Percentiles rank a stretch among this genome's conserved stretches.
Conservation (phyloP, 2,888 invertebrate genomes). For the Eurytoma californica region DNA sequence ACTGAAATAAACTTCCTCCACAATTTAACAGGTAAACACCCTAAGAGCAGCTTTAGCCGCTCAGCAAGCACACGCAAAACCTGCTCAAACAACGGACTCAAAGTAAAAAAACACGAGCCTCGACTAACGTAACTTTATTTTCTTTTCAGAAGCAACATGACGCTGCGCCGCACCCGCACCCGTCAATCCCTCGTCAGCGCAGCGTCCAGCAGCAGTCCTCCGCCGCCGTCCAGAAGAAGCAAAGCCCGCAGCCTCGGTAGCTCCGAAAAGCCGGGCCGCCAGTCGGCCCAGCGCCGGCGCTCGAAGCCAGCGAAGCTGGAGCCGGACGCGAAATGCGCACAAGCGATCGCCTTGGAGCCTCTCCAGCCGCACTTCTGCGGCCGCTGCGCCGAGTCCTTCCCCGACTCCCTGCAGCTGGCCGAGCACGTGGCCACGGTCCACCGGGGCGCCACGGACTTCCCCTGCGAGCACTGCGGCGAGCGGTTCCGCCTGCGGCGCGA, state of each 20-base stretch:
- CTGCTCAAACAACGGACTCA: too few species aligned
- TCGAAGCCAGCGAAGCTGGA: not conserved
- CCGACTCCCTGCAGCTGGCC: conserved; percentile 8
- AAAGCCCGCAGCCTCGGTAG: not conserved
- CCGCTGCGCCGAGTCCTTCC: conserved; percentile 39
- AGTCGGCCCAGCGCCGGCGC: not conserved
- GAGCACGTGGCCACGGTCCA: conserved; percentile 27
- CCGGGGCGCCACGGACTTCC: not conserved
- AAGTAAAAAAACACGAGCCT: not conserved
- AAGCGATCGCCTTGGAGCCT: not conserved
- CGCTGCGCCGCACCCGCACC: conserved; percentile 12
- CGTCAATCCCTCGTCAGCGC: not conserved
- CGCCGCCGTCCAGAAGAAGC: not conserved
- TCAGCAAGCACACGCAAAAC: too few species aligned
- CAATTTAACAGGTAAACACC: conserved; percentile 12
- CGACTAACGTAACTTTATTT: conserved; percentile 30
- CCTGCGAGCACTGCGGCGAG: conserved; percentile 30
- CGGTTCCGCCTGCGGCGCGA: conserved; percentile 20
- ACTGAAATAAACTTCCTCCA: conserved; percentile 17
- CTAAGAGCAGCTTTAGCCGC: too few species aligned
- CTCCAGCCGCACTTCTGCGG: conserved; percentile 31
- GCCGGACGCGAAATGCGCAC: not conserved
- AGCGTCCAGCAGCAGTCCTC: not conserved
- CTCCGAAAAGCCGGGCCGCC: not conserved
- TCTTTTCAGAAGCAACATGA: conserved; percentile 32